phyloP scores from a whole-genome alignment of 2,888 invertebrate genomes.

The Nudaria mundana region DNA sequence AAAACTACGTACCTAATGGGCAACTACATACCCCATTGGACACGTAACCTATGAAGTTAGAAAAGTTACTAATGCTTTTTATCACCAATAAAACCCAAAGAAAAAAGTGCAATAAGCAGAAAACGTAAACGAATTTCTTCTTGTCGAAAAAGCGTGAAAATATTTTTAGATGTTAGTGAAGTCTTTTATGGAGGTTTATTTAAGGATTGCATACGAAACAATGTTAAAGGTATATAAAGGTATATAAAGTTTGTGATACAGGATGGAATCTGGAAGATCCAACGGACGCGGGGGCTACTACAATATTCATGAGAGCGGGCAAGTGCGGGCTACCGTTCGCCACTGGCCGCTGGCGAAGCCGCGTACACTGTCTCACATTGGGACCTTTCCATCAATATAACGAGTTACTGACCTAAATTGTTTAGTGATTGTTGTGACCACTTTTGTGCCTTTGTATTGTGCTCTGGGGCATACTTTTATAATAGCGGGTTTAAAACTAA shows the following conservation, averaged over 20 bases:
- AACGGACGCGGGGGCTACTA: conserved; percentile 52
- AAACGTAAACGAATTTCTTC: too few relatives aligned
- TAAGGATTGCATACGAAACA: conserved; percentile 42
- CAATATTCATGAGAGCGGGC: conserved; percentile 65
- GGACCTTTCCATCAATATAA: conserved; percentile 64
- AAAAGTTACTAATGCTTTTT: too few relatives aligned
- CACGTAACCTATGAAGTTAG: too few relatives aligned
- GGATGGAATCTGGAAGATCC: conserved; percentile 58
- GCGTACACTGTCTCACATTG: conserved; percentile 58
- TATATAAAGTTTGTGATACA: conserved; percentile 46
- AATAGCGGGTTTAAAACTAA: too few relatives aligned
- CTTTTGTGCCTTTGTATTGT: too few relatives aligned
- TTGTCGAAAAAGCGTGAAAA: conserved; percentile 25
- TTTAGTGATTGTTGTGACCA: too few relatives aligned
- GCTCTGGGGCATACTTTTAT: too few relatives aligned
- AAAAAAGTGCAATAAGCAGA: too few relatives aligned
- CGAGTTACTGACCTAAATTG: conserved; percentile 63
- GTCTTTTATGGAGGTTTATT: conserved; percentile 24
- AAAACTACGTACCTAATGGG: too few relatives aligned
- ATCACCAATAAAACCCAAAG: too few relatives aligned
- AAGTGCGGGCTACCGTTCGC: conserved; percentile 43
- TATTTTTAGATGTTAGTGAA: conserved; percentile 32
- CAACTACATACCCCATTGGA: too few relatives aligned
- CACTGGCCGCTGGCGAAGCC: conserved; percentile 28
- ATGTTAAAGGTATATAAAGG: conserved; percentile 41